Base-by-base conservation (phyloP, 2,797 vertebrate species). In the Aulostomus chinensis region DNA sequence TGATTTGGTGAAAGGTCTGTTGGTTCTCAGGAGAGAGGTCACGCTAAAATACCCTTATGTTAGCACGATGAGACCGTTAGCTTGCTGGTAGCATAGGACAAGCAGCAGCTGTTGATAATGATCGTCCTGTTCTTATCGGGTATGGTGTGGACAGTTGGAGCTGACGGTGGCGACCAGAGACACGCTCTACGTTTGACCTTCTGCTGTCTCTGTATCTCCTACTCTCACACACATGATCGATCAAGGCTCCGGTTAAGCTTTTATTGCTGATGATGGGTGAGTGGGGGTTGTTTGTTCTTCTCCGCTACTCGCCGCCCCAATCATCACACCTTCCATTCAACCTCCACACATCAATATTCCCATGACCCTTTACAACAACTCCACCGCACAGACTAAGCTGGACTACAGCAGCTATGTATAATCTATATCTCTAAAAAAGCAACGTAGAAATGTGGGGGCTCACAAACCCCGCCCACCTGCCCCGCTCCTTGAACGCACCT, bases 301-400 rank as follows among this genome's bases (percentile, higher is more conserved):
- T 8, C 20, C 22, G 11, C 32, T 45, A 36, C 40, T 58, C 60
- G 4, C 68, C 68, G 4, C 68, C 68, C 73, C 72, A 62, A 32
- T 68, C 26, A 43, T 59, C 58, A 55, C 69, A 57, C 57, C 57
- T 47, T 55, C 58, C 41, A 28, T 57, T 61, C 74, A 58, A 71
- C 66, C 56, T 49, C 33, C 45, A 54, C 46, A 42, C 70, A 56
- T 88, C 85, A 71, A 88, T 87, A 85, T 89, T 89, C 83, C 76
- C 85, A 88, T 83, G 85, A 88, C 76, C 84, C 76, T 59, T 60
- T 47, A 24, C 42, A 77, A 65, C 59, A 59, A 68, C 62, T 65
- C 52, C 30, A 69, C 38, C 28, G 12, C 37, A 28, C 4, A 20
- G 46, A 20, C 46, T 41, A 3, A 31, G 34, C 34, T 70, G 73